These are phyloP conservation scores for Nematolebias whitei DNA, from an alignment of 2,113 vertebrate species.

Conservation along the genomic window DNA sequence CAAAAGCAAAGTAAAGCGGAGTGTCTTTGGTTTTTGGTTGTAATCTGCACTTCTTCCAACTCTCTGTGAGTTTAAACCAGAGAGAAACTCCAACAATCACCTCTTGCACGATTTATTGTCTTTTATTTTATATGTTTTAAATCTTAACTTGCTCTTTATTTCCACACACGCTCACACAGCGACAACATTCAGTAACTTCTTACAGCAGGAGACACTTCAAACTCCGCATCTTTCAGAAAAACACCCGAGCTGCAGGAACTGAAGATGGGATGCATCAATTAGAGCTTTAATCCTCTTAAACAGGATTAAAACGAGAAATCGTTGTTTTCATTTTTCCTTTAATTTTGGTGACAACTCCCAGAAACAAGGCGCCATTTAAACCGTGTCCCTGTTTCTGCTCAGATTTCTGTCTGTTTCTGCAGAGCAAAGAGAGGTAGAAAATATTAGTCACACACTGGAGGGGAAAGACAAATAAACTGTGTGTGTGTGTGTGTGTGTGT, in stretches of 20 bases:
- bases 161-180: neutral
- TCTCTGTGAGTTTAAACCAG: no score
- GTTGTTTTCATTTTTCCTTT: neutral
- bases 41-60: no score
- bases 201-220: neutral
- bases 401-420: slow-evolving; percentile 19
- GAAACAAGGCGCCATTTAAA: neutral
- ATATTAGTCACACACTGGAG: slow-evolving; percentile 74
- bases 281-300: neutral
- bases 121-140: neutral
- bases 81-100: no score
- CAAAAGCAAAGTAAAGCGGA: no score
- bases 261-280: neutral
- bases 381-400: slow-evolving; percentile 3
- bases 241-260: neutral
- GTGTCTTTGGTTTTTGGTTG: no score
- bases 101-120: no score
- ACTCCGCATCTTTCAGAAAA: neutral
- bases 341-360: neutral
- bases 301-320: neutral
- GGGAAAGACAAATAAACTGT: slow-evolving; percentile 63
- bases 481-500: no score
- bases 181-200: neutral
- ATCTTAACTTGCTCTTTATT: neutral
- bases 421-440: slow-evolving; percentile 68